phyloP scores from a whole-genome alignment of 2,113 vertebrate genomes.

The Gallinago paraguaiae region DNA sequence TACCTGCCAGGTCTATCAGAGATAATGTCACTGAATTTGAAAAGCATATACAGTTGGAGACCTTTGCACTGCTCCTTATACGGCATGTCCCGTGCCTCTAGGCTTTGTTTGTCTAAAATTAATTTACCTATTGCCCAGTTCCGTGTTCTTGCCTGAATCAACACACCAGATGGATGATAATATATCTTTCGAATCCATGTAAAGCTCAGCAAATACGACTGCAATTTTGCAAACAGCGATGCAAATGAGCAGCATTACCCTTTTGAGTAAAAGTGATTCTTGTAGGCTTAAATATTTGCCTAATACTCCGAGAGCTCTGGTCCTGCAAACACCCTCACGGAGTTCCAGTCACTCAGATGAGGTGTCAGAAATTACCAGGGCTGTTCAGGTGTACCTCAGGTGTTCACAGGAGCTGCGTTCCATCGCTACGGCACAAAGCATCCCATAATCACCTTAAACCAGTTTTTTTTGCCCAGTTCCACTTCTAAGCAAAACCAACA shows the following conservation, averaged over 20 bases:
- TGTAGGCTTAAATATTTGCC: background rate
- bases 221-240: background rate
- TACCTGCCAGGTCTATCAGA: background rate
- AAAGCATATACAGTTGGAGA: background rate
- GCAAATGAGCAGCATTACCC: background rate
- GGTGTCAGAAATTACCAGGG: background rate
- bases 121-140: background rate
- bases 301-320: background rate
- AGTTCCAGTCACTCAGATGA: background rate
- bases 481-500: conserved; percentile 58
- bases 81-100: background rate
- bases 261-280: background rate
- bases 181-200: background rate
- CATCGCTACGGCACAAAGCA: background rate
- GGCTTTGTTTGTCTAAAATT: background rate
- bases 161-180: background rate
- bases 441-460: background rate
- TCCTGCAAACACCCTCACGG: background rate
- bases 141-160: background rate
- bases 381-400: background rate
- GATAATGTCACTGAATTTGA: background rate
- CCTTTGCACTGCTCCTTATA: background rate
- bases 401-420: background rate
- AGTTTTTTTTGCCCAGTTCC: conserved; percentile 55
- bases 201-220: background rate